Evolutionary conservation across 2,113 vertebrate genomes (phyloP), one percentile per base, ranked within the genome.

Genomic region (Pseudolaguvia tuberculata): DNA sequence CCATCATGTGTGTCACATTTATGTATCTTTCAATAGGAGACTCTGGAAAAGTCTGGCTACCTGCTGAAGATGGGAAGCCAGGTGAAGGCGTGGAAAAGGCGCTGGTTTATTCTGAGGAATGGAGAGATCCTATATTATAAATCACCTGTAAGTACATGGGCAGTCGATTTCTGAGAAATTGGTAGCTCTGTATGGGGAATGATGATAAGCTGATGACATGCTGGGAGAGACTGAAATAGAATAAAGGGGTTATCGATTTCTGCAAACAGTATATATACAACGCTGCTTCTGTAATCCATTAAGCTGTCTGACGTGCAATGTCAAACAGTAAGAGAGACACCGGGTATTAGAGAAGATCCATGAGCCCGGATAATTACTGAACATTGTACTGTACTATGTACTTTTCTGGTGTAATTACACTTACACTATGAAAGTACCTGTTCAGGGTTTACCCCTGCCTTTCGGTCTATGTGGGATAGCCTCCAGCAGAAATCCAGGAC

Each of bases 61-160:
- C 87, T 95, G 85, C 84, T 95, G 82, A 95, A 95, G 86, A 94
- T 95, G 93, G 91, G 93, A 52, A 92, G 90, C 80, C 92, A 90
- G 82, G 89, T 94, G 59, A 94, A 93, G 81, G 93, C 88, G 0
- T 95, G 94, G 94, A 95, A 95, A 72, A 91, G 94, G 12, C 88
- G 94, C 79, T 95, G 94, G 94, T 95, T 95, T 85, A 91, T 94
- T 79, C 86, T 95, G 77, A 92, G 92, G 81, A 95, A 94, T 50
- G 91, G 91, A 77, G 94, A 94, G 76, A 92, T 95, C 73, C 90
- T 91, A 79, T 95, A 95, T 87, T 95, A 94, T 85, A 95, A 95
- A 76, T 93, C 94, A 56, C 94, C 94, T 3, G 94, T 95, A 84
- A 94, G 94, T 91, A 47, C 47, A 57, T 27, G 55, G 17, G 39